Evolutionary conservation across 2,888 invertebrate genomes (phyloP), one percentile per base, ranked within the genome.

Genomic region (Hylaea fasciaria): DNA sequence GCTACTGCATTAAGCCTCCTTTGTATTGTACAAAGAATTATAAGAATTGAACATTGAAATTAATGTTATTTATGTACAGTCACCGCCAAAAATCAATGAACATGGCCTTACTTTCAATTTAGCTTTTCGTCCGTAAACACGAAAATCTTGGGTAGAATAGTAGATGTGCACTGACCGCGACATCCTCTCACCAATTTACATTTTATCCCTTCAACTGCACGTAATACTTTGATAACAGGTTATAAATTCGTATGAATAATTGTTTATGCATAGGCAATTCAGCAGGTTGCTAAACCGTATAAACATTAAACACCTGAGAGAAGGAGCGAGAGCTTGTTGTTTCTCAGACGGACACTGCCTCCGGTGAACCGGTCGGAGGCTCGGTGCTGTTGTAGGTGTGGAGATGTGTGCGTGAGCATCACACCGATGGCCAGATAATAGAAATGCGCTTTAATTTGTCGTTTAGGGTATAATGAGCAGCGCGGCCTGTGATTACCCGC

Each of bases 391-490:
- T 22, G 22, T 22, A 22, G 22, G 22, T 17, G 39, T 28, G 51
- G 22, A 22, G 22, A 22, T 29, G 53, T 43, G 55, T 63, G 73
- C 66, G 77, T 74, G 77, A 79, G 79, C 80, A 83, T 85, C 85
- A 86, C 82, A 85, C 83, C 85, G 85, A 87, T 85, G 86, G 87
- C 70, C 84, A 86, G 90, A 91, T 92, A 91, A 91, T 91, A 91
- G 91, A 91, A 92, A 90, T 84, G 88, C 90, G 88, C 86, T 91
- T 92, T 92, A 92, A 92, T 91, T 92, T 92, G 91, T 92, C 91
- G 91, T 92, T 92, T 92, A 91, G 88, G 87, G 87, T 81, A 90
- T 91, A 92, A 93, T 93, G 91, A 92, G 88, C n/a, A 81, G 78
- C 80, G 78, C 73, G 91, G 88, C 91, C 93, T 93, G 93, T 93